A percentile compares a stretch with the other conserved stretches of the same genome.
Conservation (phyloP, 1,140 invertebrate species). For the Phymorhynchus buccinoides region DNA sequence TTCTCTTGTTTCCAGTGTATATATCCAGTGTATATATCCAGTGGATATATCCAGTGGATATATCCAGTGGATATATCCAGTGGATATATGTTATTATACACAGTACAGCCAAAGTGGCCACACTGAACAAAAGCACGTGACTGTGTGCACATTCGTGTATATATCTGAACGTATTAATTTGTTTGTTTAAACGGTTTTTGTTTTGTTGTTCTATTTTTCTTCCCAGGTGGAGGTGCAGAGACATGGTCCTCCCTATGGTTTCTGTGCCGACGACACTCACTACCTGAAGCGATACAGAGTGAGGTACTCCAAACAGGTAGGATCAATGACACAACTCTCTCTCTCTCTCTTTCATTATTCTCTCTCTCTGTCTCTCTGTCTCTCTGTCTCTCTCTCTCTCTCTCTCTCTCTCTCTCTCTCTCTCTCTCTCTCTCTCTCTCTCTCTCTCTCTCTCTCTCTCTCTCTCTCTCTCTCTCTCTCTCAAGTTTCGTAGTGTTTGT, state of each 20-base stretch:
- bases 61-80: too few species aligned
- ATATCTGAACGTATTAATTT: background rate
- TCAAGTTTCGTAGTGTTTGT: too few species aligned
- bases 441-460: background rate
- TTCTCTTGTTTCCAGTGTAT: too few species aligned
- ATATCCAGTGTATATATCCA: too few species aligned
- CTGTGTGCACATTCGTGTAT: background rate
- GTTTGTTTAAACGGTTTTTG: background rate
- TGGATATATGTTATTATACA: too few species aligned
- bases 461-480: background rate
- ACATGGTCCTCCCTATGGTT: conserved; percentile 8
- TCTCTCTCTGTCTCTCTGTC: background rate
- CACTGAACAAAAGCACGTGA: background rate
- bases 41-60: too few species aligned
- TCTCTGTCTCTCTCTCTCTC: conserved; percentile 3
- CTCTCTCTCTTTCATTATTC: background rate
- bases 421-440: background rate
- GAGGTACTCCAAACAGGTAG: conserved; percentile 43
- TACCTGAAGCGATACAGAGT: conserved; percentile 33
- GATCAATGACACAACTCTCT: background rate
- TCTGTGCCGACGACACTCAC: background rate
- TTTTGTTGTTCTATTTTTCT: background rate
- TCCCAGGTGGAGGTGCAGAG: conserved; percentile 32
- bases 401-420: background rate
- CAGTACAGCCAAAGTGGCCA: too few species aligned